These are phyloP conservation scores for Zenarchopterus dispar DNA, from an alignment of 2,797 vertebrate species.

Conservation along the genomic window DNA sequence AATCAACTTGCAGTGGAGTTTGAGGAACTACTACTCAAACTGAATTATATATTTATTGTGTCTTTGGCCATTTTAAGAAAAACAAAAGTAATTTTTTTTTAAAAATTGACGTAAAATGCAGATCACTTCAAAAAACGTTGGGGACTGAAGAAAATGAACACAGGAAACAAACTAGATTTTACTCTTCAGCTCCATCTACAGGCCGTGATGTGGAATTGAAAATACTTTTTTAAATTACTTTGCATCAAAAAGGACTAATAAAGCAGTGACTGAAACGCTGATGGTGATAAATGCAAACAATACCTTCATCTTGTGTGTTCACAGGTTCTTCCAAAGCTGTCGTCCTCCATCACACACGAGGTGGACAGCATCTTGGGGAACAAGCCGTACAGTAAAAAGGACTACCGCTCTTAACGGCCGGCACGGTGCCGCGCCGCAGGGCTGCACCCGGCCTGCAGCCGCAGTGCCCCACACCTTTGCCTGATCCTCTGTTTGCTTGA, in stretches of 20 bases:
- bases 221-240: no score
- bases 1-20: no score
- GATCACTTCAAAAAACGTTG: no score
- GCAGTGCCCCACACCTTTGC: conserved; percentile 77
- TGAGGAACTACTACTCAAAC: no score
- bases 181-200: conserved; percentile 11
- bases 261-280: neutral
- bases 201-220: conserved; percentile 12
- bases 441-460: conserved; percentile 62
- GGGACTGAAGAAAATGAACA: no score
- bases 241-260: no score
- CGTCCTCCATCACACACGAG: conserved; percentile 95
- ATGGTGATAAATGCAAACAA: neutral
- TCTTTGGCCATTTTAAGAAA: no score
- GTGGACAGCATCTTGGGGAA: conserved; percentile 99
- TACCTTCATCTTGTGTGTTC: conserved; percentile 1
- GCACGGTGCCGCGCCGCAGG: conserved; percentile 59
- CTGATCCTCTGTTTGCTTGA: conserved; percentile 91
- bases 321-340: conserved; percentile 97
- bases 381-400: conserved; percentile 99
- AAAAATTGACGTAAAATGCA: no score
- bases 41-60: no score
- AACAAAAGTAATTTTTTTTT: no score
- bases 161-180: no score
- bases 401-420: conserved; percentile 90